Evolutionary conservation across 2,797 vertebrate genomes (phyloP).

Genomic region (Limnodromus scolopaceus): DNA sequence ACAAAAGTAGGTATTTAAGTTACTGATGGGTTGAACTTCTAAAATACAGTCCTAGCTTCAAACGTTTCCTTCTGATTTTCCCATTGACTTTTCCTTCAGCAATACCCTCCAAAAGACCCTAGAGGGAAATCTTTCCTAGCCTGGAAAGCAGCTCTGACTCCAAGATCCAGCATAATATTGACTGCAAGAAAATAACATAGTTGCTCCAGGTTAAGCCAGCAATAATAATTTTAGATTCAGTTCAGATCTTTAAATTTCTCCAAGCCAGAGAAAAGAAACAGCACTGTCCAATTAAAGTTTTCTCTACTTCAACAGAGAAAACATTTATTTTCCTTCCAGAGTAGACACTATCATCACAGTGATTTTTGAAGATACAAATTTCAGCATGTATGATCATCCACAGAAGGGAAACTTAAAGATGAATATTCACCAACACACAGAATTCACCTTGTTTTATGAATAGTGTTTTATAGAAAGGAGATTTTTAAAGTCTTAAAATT

Average conservation of each 20-base stretch:
- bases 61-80: not conserved
- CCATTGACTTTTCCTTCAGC: not conserved
- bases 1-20: not conserved
- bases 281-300: not conserved
- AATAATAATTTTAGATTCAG: not conserved
- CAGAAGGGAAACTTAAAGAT: not conserved
- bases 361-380: not conserved
- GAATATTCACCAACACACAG: rapidly evolving
- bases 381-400: not conserved
- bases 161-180: not conserved
- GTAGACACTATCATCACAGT: not conserved
- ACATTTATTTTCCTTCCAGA: not conserved
- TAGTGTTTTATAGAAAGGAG: not conserved
- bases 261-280: not conserved
- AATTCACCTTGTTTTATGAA: not conserved
- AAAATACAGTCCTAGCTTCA: not conserved
- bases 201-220: not conserved
- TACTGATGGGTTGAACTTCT: not conserved
- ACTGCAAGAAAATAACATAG: not conserved
- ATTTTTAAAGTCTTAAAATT: not conserved
- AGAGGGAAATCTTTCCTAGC: slow-evolving; percentile 27
- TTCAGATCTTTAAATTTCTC: not conserved
- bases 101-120: not conserved
- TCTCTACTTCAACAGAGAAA: not conserved
- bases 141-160: not conserved